Percentiles rank a stretch among this genome's conserved stretches.
phyloP scores from a whole-genome alignment of 1,140 invertebrate species.

The Drosophila nigromelanica region DNA sequence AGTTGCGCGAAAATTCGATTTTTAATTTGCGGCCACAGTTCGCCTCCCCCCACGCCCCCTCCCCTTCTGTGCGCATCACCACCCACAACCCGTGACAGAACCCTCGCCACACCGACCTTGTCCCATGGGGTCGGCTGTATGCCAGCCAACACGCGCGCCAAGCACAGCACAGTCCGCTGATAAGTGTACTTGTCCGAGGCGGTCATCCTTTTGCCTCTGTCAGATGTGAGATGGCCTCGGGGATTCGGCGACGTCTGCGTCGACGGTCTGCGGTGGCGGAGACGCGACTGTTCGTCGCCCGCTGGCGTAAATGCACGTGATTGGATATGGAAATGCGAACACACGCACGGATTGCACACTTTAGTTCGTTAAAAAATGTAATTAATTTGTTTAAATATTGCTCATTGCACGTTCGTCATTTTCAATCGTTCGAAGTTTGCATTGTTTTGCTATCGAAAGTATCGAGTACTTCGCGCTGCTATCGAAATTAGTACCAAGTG shows the following conservation, averaged over 20 bases:
- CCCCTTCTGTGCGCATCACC: background rate
- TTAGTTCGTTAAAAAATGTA: conserved; percentile 22
- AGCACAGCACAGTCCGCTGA: conserved; percentile 93
- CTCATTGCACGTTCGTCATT: conserved; percentile 45
- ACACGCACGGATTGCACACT: conserved; percentile 5
- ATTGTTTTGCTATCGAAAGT: conserved; percentile 49
- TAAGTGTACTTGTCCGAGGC: conserved; percentile 87
- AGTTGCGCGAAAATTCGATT: conserved; percentile 58
- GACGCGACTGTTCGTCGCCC: conserved; percentile 4
- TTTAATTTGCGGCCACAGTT: conserved; percentile 38
- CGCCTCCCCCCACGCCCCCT: background rate
- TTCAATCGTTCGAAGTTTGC: conserved; percentile 44
- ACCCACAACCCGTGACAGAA: conserved; percentile 1
- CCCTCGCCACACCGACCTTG: conserved; percentile 87
- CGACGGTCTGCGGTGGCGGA: conserved; percentile 12
- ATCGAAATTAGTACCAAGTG: background rate
- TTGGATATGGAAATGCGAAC: background rate
- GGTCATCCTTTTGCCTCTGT: conserved; percentile 55
- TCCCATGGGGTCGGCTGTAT: conserved; percentile 94
- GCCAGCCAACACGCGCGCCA: conserved; percentile 93
- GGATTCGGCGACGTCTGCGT: conserved; percentile 13
- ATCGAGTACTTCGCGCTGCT: conserved; percentile 30
- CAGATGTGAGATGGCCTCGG: conserved; percentile 7
- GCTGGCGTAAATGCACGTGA: background rate
- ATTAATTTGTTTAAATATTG: conserved; percentile 39